Conservation (phyloP, 2,113 vertebrate genomes). For the Chaetodon trifascialis region DNA sequence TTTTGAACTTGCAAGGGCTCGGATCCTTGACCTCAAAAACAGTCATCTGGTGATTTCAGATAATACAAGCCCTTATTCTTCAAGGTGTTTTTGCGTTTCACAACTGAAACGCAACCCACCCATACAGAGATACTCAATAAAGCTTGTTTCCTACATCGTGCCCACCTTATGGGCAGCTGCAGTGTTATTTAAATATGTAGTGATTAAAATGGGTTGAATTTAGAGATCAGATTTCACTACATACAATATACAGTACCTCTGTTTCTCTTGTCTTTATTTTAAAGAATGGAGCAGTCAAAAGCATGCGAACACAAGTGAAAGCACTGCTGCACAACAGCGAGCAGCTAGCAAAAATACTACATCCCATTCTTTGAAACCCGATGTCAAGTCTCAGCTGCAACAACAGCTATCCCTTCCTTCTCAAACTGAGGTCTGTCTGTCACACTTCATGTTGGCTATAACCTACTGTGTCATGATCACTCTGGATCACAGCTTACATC, state of each 20-base stretch:
- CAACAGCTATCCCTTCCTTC: not conserved
- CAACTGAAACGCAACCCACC: too few species aligned
- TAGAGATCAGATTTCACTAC: too few species aligned
- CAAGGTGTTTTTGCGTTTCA: not conserved
- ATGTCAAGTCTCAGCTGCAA: not conserved
- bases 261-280: constrained; percentile 2
- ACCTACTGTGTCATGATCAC: constrained; percentile 49
- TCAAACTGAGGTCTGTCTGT: constrained; percentile 25
- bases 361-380: not conserved
- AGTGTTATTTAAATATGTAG: constrained; percentile 1
- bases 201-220: not conserved
- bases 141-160: not conserved
- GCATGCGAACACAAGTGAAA: not conserved
- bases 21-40: not conserved
- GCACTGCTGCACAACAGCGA: not conserved
- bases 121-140: too few species aligned
- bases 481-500: constrained; percentile 58
- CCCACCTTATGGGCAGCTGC: not conserved
- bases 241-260: not conserved
- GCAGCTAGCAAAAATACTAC: not conserved
- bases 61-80: not conserved
- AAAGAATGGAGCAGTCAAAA: not conserved
- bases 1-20: not conserved
- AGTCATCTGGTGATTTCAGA: not conserved
- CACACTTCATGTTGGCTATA: constrained; percentile 47